phyloP scores from a whole-genome alignment of 1,140 invertebrate genomes.

The Telenomus remus region DNA sequence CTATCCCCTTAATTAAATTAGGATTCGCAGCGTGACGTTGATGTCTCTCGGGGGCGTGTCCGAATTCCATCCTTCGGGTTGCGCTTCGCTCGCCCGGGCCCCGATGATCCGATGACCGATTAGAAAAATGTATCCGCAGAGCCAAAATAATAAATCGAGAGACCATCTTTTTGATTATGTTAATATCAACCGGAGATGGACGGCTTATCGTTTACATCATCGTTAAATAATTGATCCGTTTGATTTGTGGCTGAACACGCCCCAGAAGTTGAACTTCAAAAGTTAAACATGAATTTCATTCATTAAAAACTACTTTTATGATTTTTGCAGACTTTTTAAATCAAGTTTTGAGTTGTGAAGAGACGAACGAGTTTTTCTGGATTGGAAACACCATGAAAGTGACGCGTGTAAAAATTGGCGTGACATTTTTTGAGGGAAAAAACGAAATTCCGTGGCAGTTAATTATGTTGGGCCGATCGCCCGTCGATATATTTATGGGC shows the following conservation, averaged over 20 bases:
- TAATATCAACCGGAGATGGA: slow-evolving; percentile 34
- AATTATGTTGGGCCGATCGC: slow-evolving; percentile 14
- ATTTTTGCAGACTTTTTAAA: too few species aligned
- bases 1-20: slow-evolving; percentile 71
- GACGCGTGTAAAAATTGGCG: too few species aligned
- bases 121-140: slow-evolving; percentile 42
- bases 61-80: slow-evolving; percentile 31
- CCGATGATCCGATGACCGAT: slow-evolving; percentile 37
- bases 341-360: too few species aligned
- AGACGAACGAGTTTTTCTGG: too few species aligned
- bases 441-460: neutral
- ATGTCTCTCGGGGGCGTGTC: slow-evolving; percentile 62
- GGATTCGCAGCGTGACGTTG: slow-evolving; percentile 63
- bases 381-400: too few species aligned
- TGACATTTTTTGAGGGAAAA: slow-evolving; percentile 5
- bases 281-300: too few species aligned
- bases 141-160: slow-evolving; percentile 36
- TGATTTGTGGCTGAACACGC: slow-evolving; percentile 63
- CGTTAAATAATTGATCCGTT: slow-evolving; percentile 55
- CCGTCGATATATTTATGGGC: slow-evolving; percentile 36
- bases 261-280: slow-evolving; percentile 27
- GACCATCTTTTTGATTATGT: slow-evolving; percentile 38
- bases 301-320: too few species aligned
- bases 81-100: neutral
- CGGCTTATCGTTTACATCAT: slow-evolving; percentile 52